Conservation (phyloP, 2,888 invertebrate species). For the Crioceris asparagi region DNA sequence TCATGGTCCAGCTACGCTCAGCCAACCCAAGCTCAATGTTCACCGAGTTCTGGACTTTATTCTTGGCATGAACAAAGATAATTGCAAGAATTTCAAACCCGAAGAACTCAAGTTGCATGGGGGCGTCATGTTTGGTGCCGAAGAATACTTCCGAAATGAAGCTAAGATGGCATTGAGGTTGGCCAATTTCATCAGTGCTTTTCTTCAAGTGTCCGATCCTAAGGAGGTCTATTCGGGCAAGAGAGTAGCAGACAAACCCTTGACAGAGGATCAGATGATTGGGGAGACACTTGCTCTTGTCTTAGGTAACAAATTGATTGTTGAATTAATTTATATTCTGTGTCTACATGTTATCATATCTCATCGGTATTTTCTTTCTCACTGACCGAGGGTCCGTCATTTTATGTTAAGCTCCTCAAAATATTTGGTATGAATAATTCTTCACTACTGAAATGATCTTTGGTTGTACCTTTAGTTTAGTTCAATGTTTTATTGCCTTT, state of each 20-base stretch:
- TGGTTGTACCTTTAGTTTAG: too few species aligned
- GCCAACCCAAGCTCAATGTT: constrained; percentile 58
- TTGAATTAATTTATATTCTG: too few species aligned
- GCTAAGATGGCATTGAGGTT: constrained; percentile 93
- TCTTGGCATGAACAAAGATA: constrained; percentile 49
- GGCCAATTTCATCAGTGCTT: constrained; percentile 92
- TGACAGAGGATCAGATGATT: constrained; percentile 93
- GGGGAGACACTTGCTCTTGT: constrained; percentile 87
- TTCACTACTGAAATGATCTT: too few species aligned
- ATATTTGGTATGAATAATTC: too few species aligned
- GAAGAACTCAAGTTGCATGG: constrained; percentile 72
- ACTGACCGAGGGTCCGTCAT: too few species aligned
- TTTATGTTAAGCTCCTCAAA: too few species aligned
- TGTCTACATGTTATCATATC: too few species aligned
- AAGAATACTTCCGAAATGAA: constrained; percentile 86
- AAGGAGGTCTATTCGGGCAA: constrained; percentile 84
- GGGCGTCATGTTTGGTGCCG: constrained; percentile 76
- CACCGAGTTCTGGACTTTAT: constrained; percentile 72
- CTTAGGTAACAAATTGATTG: too few species aligned
- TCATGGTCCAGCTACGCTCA: constrained; percentile 54
- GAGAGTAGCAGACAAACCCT: constrained; percentile 74
- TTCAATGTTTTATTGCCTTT: too few species aligned
- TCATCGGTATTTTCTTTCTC: too few species aligned
- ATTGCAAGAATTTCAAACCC: constrained; percentile 43
- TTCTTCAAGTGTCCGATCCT: constrained; percentile 83